Evolutionary conservation across 2,113 vertebrate species (phyloP).

Genomic region (Scomber colias): DNA sequence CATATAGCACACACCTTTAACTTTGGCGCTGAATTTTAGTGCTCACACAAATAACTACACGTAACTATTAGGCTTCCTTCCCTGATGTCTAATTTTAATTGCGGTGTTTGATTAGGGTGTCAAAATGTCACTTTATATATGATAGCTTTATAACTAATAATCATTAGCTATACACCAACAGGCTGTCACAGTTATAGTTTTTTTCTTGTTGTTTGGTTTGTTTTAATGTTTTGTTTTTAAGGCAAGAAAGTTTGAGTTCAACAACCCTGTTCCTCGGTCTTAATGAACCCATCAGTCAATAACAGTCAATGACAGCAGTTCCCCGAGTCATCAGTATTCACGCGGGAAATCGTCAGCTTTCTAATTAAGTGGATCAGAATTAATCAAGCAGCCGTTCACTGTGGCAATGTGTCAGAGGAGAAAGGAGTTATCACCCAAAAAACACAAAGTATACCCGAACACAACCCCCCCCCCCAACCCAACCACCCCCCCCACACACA

Average conservation of each 20-base stretch:
- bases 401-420: conserved; percentile 63
- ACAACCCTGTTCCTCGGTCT: conserved; percentile 24
- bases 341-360: conserved; percentile 81
- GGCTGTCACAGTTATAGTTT: background rate
- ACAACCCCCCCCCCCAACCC: conserved; percentile 5
- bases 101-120: conserved; percentile 20
- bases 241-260: conserved; percentile 42
- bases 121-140: conserved; percentile 23
- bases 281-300: conserved; percentile 83
- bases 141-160: conserved; percentile 4
- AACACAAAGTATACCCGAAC: conserved; percentile 22
- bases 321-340: conserved; percentile 76
- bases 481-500: background rate
- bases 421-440: conserved; percentile 50
- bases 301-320: conserved; percentile 79
- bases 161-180: background rate
- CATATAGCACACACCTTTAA: conserved; percentile 15
- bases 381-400: conserved; percentile 78
- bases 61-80: background rate
- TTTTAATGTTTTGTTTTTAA: background rate
- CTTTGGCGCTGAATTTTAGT: conserved; percentile 22
- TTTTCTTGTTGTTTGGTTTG: background rate
- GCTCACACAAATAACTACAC: background rate
- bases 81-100: conserved; percentile 6
- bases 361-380: conserved; percentile 85